Evolutionary conservation across 2,113 vertebrate genomes (phyloP), one percentile per base, ranked within the genome.

Genomic region (Stercorarius parasiticus): DNA sequence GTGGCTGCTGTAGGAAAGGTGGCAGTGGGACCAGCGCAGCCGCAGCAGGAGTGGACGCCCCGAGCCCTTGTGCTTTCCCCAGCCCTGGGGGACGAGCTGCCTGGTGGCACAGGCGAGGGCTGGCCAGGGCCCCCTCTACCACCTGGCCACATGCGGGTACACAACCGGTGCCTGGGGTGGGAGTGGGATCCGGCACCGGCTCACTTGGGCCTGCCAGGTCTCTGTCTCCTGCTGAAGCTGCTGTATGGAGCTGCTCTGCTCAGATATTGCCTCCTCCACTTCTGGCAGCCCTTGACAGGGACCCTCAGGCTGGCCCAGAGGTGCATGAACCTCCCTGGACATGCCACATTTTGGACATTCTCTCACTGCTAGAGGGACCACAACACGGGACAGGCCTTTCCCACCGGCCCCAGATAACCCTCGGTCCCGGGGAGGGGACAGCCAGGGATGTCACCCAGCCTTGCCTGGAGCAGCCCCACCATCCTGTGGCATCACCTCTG

Each of bases 171-270:
- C 64, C 69, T n/a, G 79, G 30, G 14, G 25, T 38, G 52, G 77
- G 25, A 22, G 26, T 5, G 30, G 13, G 10, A 25, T 49, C 13
- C 10, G 3, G 34, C 65, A 23, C 47, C 4, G 11, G 11, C 97
- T 98, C 70, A 98, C 98, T 74, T 97, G 88, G 47, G 66, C 52
- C 47, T 85, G 61, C 38, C 82, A 58, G 62, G 70, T 59, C 73
- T 97, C 93, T 6, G 47, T 95, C 53, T 98, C 95, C n/a, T 97
- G 86, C 32, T 88, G 96, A 45, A 97, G 91, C 49, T 82, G 83
- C 26, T 53, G 69, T 6, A 42, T 77, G 69, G 64, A 86, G 53
- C 96, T 76, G 65, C 96, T 93, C 76, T 78, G 96, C 47, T 97
- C 93, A 79, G 97, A 59, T 62, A 97, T 76, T 42, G 67, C 91